Conservation (phyloP, 2,797 vertebrate species). For the Avahi laniger region DNA sequence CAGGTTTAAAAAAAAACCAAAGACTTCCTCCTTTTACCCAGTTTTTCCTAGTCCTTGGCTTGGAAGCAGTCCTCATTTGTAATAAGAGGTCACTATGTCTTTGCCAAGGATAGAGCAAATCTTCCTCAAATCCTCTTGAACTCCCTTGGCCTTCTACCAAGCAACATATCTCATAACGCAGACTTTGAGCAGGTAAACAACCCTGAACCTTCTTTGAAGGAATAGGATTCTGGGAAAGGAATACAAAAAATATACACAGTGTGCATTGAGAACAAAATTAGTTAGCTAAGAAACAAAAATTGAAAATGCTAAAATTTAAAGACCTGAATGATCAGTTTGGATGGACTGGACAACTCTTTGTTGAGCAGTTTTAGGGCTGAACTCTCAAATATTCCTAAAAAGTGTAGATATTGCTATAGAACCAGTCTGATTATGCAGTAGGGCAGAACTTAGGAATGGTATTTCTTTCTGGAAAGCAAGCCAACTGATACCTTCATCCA, state of each 20-base stretch:
- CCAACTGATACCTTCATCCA: background rate
- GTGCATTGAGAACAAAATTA: background rate
- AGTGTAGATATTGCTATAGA: background rate
- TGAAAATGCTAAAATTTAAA: background rate
- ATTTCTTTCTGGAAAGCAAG: slow-evolving; percentile 30
- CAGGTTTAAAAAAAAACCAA: background rate
- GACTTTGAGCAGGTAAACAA: slow-evolving; percentile 55
- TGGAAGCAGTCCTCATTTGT: slow-evolving; percentile 85
- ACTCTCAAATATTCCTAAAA: background rate
- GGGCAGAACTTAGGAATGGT: slow-evolving; percentile 18
- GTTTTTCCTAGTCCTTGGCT: slow-evolving; percentile 82
- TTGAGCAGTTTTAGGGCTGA: background rate
- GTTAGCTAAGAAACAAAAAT: slow-evolving; percentile 15
- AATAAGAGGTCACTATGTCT: slow-evolving; percentile 90
- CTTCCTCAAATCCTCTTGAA: slow-evolving; percentile 83
- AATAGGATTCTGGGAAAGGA: slow-evolving; percentile 78
- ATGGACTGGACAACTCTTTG: background rate
- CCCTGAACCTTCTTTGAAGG: slow-evolving; percentile 82
- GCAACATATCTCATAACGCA: slow-evolving; percentile 80
- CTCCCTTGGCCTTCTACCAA: slow-evolving; percentile 80
- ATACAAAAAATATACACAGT: background rate
- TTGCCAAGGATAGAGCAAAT: slow-evolving; percentile 89
- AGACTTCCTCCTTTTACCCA: slow-evolving; percentile 80
- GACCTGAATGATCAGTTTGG: background rate
- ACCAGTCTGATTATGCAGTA: background rate